Base-by-base conservation (phyloP, 2,797 vertebrate species). In the Hipposideros larvatus region DNA sequence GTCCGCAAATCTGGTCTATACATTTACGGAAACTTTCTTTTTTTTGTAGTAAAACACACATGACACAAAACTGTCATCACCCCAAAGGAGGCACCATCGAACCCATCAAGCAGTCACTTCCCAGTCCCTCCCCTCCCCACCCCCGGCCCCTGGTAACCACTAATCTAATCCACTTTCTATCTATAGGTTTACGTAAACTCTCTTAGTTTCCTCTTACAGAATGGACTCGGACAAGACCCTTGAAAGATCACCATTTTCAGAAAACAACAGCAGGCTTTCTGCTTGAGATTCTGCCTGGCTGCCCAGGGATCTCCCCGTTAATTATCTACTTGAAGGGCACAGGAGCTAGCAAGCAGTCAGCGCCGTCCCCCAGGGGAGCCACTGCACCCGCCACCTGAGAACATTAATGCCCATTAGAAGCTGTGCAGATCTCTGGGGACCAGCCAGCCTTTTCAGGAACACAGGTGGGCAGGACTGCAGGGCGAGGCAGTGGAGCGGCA, bases 251-350 rank as follows among this genome's bases (percentile, higher is more conserved):
- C 22, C 26, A 1, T 18, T 55, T 94, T 77, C n/a, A 65, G 43
- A 61, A 91, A 88, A 41, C 11, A 88, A 46, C 46, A 93, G 31
- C 21, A 85, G 21, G 5, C 34, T 82, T 68, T 82, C 78, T 34
- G 43, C 19, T 63, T 48, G 24, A 59, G 46, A 9, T 80, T 88
- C 82, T 31, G 59, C 68, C 70, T 73, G 37, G n/a, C 31, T 97
- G 84, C 77, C 92, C 51, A 18, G 85, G 73, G 95, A 92, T 21
- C n/a, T 28, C 53, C 84, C 71, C 92, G 71, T 55, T 90, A 92
- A 94, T 85, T 82, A 86, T 22, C 70, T 85, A 96, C 82, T 22
- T 85, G 70, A 87, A 96, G 63, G 78, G 37, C 48, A 90, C 18
- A 34, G 75, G 37, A 73, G 57, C 79, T 51, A 18, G 43, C 43